Conservation (phyloP, 2,113 vertebrate genomes). For the Montifringilla adamsi region DNA sequence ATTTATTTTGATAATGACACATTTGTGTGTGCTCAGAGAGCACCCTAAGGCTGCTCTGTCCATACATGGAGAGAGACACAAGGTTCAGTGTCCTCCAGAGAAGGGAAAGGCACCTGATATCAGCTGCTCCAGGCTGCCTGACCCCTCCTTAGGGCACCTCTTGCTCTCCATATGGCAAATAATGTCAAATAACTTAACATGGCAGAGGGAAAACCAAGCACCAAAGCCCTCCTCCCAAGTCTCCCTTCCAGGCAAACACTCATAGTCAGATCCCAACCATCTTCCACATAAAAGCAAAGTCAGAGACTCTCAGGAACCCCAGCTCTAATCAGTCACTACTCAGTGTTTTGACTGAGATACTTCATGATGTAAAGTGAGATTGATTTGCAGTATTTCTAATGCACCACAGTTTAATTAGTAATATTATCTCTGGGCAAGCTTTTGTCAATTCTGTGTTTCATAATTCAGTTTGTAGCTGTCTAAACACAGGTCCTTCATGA, state of each 20-base stretch:
- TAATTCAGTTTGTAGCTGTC: conserved; percentile 10
- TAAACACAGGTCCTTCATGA: conserved; percentile 2
- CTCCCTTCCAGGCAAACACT: background rate
- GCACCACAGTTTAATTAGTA: conserved; percentile 56
- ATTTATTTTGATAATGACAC: background rate
- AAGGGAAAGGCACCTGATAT: background rate
- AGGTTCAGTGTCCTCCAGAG: background rate
- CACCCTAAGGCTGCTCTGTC: background rate
- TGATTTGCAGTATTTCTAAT: conserved; percentile 26
- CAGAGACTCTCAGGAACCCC: background rate
- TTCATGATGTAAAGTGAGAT: conserved; percentile 38
- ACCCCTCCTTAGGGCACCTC: background rate
- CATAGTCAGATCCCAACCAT: background rate
- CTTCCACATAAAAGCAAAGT: background rate
- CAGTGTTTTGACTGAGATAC: background rate
- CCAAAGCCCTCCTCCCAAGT: background rate
- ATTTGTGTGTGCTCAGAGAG: background rate
- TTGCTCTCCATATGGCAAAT: background rate
- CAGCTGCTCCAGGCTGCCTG: background rate
- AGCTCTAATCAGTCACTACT: background rate
- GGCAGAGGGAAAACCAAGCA: background rate
- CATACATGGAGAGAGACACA: accelerated
- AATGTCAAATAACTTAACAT: background rate
- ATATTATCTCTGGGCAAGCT: conserved; percentile 33
- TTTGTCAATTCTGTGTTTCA: background rate